phyloP scores from a whole-genome alignment of 2,797 vertebrate species.

The Notolepis coatsorum region DNA sequence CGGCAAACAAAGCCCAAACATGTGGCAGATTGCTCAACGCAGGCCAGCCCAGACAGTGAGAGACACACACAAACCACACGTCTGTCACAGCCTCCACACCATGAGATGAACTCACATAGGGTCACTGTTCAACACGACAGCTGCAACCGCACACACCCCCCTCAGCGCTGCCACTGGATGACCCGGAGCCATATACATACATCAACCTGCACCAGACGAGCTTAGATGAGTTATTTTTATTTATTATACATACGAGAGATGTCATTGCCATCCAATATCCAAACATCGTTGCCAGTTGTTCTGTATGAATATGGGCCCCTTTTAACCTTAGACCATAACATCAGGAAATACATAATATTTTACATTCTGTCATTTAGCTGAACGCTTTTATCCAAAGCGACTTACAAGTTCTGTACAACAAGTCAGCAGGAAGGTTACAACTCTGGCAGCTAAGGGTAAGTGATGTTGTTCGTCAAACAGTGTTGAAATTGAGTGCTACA shows the following conservation, averaged over 20 bases:
- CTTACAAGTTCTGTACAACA: no score
- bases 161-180: conserved; percentile 28
- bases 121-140: conserved; percentile 69
- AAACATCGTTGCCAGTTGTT: background rate
- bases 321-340: background rate
- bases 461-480: no score
- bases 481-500: no score
- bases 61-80: conserved; percentile 70
- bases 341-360: background rate
- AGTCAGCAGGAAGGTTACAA: no score
- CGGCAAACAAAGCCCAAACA: conserved; percentile 70
- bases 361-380: no score
- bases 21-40: conserved; percentile 68
- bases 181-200: conserved; percentile 27
- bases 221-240: conserved; percentile 7
- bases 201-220: conserved; percentile 40
- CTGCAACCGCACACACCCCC: conserved; percentile 49
- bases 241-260: no score
- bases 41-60: conserved; percentile 71
- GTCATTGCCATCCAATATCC: background rate
- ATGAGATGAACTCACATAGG: conserved; percentile 69
- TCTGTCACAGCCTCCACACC: conserved; percentile 70
- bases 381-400: no score
- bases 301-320: background rate
- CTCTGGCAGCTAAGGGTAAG: no score